phyloP scores from a whole-genome alignment of 2,113 vertebrate species.

The Daboia siamensis region DNA sequence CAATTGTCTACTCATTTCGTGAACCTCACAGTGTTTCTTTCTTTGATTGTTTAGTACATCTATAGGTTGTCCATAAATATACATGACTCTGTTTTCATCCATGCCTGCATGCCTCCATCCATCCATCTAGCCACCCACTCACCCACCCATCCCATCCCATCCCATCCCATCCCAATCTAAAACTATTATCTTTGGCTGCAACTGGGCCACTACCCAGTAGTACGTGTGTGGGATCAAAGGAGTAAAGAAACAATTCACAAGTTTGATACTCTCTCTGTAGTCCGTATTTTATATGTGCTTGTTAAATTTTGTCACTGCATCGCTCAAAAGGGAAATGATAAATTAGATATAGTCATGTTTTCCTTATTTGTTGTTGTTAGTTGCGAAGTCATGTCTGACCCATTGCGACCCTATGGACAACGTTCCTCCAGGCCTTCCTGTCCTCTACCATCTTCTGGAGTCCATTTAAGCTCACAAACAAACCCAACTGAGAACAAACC shows the following conservation, averaged over 20 bases:
- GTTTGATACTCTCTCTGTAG: not conserved
- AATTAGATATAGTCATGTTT: not conserved
- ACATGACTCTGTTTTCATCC: not conserved
- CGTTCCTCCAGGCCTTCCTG: too few species aligned
- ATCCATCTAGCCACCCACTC: not conserved
- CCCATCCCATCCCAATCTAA: not conserved
- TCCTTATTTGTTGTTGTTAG: not conserved
- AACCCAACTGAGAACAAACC: too few species aligned
- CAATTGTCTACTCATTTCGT: too few species aligned
- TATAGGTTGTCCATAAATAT: not conserved
- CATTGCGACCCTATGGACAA: too few species aligned
- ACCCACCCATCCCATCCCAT: not conserved
- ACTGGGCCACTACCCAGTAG: not conserved
- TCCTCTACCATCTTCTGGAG: too few species aligned
- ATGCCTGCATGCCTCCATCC: not conserved
- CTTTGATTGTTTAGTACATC: not conserved
- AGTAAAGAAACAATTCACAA: not conserved
- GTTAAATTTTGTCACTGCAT: not conserved
- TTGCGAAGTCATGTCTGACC: too few species aligned
- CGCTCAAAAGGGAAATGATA: not conserved
- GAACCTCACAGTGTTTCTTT: not conserved
- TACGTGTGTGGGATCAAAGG: not conserved
- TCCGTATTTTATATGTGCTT: not conserved
- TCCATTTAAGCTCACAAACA: too few species aligned
- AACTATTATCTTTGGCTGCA: not conserved